Evolutionary conservation across 2,113 vertebrate species (phyloP).

Genomic region (Cyanistes caeruleus): DNA sequence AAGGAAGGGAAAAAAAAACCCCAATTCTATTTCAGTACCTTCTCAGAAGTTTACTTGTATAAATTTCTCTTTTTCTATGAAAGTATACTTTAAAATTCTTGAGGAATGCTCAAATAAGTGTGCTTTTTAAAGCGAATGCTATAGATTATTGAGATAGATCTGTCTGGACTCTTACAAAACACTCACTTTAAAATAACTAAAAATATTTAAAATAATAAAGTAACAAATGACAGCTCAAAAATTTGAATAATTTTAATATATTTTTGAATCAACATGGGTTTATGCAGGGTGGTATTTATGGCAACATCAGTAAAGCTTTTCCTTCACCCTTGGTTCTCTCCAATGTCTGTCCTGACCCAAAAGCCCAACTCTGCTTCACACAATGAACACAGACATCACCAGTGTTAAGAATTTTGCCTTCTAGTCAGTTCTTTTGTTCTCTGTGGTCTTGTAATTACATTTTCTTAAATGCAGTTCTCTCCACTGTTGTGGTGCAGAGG

Average conservation of each 20-base stretch:
- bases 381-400: rapidly evolving
- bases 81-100: not conserved
- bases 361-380: not conserved
- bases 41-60: not conserved
- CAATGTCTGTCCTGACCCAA: not conserved
- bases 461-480: not conserved
- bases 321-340: not conserved
- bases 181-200: not conserved
- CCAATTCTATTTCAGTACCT: constrained; percentile 15
- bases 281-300: not conserved
- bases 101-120: not conserved
- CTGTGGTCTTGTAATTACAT: constrained; percentile 39
- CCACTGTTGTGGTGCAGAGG: not conserved
- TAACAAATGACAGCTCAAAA: not conserved
- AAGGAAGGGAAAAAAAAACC: not conserved
- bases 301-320: not conserved
- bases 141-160: not conserved
- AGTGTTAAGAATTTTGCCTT: not conserved
- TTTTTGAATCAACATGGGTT: not conserved
- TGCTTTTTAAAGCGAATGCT: not conserved
- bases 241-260: not conserved
- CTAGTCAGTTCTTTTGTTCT: constrained; percentile 14
- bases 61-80: not conserved
- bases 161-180: not conserved
- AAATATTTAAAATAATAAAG: not conserved